Evolutionary conservation across 2,113 vertebrate species (phyloP), one percentile per base, ranked within the genome.

Genomic region (Grallaria varia): DNA sequence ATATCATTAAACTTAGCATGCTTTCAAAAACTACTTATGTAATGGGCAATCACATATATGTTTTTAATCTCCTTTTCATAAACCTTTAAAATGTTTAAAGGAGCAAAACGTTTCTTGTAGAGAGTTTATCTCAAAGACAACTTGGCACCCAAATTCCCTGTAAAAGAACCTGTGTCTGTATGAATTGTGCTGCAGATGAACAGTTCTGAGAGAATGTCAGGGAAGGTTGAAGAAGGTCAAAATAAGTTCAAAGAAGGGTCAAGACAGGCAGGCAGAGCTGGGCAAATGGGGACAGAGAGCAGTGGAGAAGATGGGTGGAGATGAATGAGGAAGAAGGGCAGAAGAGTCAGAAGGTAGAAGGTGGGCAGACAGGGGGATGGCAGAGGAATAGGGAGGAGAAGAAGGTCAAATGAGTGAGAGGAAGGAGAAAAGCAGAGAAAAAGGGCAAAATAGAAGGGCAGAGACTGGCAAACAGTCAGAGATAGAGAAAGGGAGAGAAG

Each of bases 21-120:
- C 69, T 83, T 96, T 94, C 80, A 50, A 23, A 80, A 56, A 23
- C 44, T 30, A 21, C 84, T 96, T 96, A 53, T 4, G 18, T 77
- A 93, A 90, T 2, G 2, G 55, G 49, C 72, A 80, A 53, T 69
- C 37, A 35, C 87, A 86, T 92, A 79, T 14, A 60, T 94, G 73
- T 62, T 81, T 93, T 93, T 94, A 84, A 88, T 96, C 49, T 90
- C 89, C 75, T 80, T 93, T 84, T 66, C 35, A 77, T 58, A 85
- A 86, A 63, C 76, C 64, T 89, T 86, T 77, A 37, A 93, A 87
- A 56, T 22, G 10, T 87, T 68, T 87, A 37, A 80, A 90, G 68
- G 33, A 83, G 63, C 23, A 49, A 86, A 88, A 27, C 25, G 58
- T 67, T 59, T 92, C 83, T 60, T 50, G 14, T 55, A 24, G 50